Evolutionary conservation across 2,113 vertebrate genomes (phyloP), one percentile per base, ranked within the genome.

Genomic region (Pica pica): DNA sequence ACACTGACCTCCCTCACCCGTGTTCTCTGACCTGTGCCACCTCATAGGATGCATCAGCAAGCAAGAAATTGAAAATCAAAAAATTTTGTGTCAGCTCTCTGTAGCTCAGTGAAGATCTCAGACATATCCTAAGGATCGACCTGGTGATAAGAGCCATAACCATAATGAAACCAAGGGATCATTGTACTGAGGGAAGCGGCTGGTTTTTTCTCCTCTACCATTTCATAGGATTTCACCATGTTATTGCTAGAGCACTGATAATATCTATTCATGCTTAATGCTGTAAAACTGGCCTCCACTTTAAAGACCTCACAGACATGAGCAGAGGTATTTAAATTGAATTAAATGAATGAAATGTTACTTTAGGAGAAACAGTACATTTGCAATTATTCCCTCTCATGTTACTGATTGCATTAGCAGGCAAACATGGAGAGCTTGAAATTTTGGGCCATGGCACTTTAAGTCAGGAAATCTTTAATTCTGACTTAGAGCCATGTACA

Each of bases 111-210:
- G 23, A 55, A 71, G 26, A 39, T 18, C 41, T 60, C 56, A 67
- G 11, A 78, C 24, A 22, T 11, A 70, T 11, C 30, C 23, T 27
- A 57, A 12, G 11, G 11, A 63, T 9, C 0, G 0, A 28, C 6
- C 23, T 37, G 31, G 21, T 28, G 7, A 35, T 73, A n/a, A 56
- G 47, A 83, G 87, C 64, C 4, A 24, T 55, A 28, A 83, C 18
- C 27, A 41, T 35, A 76, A 41, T 46, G 16, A 76, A 64, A 52
- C 27, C 10, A 73, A 49, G 21, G 4, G 10, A 71, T 59, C 31
- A 31, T 4, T 31, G 39, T 44, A 42, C 7, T 59, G 33, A 18
- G 10, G 27, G 35, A 92, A 83, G 11, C 2, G 1, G 14, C 24
- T 52, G 42, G 1, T 10, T 78, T 44, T 63, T 64, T n/a, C 41